Evolutionary conservation across 2,888 invertebrate species (phyloP).

Genomic region (Ormia ochracea): DNA sequence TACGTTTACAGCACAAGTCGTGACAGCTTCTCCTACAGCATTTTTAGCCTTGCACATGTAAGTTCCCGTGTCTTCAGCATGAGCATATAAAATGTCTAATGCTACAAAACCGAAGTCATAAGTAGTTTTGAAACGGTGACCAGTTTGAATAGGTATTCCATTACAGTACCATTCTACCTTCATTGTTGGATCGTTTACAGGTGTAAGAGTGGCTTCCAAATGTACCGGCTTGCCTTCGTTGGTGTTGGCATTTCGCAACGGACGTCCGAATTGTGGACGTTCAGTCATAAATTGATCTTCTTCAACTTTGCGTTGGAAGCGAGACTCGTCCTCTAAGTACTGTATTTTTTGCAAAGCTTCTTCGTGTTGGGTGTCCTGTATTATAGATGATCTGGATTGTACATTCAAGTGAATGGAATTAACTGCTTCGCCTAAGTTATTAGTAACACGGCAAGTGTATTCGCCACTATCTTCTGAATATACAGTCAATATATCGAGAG

Average conservation of each 20-base stretch:
- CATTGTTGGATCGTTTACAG: conserved; percentile 99
- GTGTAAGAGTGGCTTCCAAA: conserved; percentile 95
- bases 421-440: conserved; percentile 88
- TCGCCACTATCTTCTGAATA: conserved; percentile 96
- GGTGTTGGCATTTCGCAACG: conserved; percentile 89
- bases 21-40: conserved; percentile 95
- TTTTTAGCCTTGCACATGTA: conserved; percentile 98
- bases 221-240: conserved; percentile 93
- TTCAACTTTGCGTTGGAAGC: conserved; percentile 83
- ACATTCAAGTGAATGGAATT: conserved; percentile 89
- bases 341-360: conserved; percentile 94
- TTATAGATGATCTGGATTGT: conserved; percentile 88
- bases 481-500: conserved; percentile 94
- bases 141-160: conserved; percentile 93
- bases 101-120: conserved; percentile 99
- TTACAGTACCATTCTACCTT: conserved; percentile 98
- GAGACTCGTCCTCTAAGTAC: conserved; percentile 90
- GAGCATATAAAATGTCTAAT: conserved; percentile 96
- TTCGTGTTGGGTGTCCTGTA: conserved; percentile 94
- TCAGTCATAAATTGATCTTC: conserved; percentile 88
- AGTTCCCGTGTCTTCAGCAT: conserved; percentile 97
- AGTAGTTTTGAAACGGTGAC: conserved; percentile 96
- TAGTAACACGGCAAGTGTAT: conserved; percentile 91
- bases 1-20: conserved; percentile 92
- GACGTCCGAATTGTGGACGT: conserved; percentile 92